Percentiles rank a stretch among this genome's conserved stretches.
These are phyloP conservation scores for Trissolcus japonicus DNA, from an alignment of 2,888 invertebrate species.

Conservation along the genomic window DNA sequence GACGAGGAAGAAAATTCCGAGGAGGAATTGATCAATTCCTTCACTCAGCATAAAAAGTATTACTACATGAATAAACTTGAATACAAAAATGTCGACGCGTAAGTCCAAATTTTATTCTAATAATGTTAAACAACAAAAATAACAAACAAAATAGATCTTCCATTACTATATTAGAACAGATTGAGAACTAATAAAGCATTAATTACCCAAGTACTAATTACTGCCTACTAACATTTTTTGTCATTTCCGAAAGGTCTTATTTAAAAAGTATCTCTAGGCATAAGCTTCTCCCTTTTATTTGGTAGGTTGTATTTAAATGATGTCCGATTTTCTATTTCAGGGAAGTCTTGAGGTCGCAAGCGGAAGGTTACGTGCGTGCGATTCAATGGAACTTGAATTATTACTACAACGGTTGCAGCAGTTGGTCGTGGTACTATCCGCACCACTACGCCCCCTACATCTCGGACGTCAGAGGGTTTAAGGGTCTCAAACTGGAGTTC, in stretches of 20 bases:
- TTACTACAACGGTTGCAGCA: constrained; percentile 96
- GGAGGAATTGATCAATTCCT: constrained; percentile 79
- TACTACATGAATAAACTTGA: constrained; percentile 95
- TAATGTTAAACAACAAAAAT: background rate
- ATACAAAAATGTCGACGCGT: constrained; percentile 79
- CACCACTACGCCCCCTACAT: constrained; percentile 98
- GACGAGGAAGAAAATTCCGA: constrained; percentile 69
- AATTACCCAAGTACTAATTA: no score
- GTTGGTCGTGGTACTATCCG: constrained; percentile 99
- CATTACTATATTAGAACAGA: no score
- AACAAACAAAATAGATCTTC: no score
- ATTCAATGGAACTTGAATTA: constrained; percentile 98
- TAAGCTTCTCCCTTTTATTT: no score
- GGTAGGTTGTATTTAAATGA: no score
- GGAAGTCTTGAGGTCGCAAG: constrained; percentile 87
- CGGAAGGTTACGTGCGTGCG: constrained; percentile 92
- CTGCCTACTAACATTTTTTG: no score
- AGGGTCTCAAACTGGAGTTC: constrained; percentile 86
- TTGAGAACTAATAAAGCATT: no score
- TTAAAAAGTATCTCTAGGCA: no score
- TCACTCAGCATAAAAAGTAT: constrained; percentile 88
- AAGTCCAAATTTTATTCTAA: constrained; percentile 70
- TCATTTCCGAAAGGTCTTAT: no score
- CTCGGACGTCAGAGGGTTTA: constrained; percentile 92
- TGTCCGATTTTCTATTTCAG: constrained; percentile 75